Evolutionary conservation across 2,113 vertebrate genomes (phyloP).

Genomic region (Ochotona princeps): DNA sequence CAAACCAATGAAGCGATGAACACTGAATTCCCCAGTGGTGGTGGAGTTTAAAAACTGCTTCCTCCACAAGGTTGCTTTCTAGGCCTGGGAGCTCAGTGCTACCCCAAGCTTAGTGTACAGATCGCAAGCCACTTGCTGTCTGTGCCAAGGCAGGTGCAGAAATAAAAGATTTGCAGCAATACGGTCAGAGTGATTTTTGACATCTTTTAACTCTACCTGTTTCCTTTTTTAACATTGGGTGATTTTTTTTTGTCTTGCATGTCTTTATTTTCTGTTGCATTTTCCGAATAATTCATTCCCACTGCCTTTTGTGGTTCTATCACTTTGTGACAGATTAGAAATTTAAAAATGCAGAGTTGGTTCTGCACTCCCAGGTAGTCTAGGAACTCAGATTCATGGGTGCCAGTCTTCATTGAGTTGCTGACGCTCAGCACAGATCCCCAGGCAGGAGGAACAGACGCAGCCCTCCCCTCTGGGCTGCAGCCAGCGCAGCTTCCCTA

Average conservation of each 20-base stretch:
- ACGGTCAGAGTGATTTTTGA: background rate
- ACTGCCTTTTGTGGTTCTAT: background rate
- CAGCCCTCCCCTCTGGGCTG: background rate
- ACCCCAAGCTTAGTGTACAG: background rate
- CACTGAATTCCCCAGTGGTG: background rate
- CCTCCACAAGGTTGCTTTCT: background rate
- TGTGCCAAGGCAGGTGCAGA: background rate
- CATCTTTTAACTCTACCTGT: background rate
- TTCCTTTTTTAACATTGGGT: background rate
- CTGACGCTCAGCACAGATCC: background rate
- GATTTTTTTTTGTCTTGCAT: background rate
- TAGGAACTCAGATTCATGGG: background rate
- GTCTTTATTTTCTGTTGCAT: background rate
- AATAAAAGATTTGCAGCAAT: background rate
- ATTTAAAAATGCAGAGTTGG: background rate
- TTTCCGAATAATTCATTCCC: slow-evolving; percentile 42
- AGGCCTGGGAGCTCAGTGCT: background rate
- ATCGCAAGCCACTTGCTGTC: background rate
- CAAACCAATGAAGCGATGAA: slow-evolving; percentile 46
- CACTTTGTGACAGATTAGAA: background rate
- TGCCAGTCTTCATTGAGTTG: accelerated
- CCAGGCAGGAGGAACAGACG: background rate
- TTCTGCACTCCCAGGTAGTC: background rate
- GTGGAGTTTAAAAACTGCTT: slow-evolving; percentile 25
- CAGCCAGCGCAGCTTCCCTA: background rate